Evolutionary conservation across 2,888 invertebrate species (phyloP), one percentile per base, ranked within the genome.

Genomic region (Glyphotaelius pellucidus): DNA sequence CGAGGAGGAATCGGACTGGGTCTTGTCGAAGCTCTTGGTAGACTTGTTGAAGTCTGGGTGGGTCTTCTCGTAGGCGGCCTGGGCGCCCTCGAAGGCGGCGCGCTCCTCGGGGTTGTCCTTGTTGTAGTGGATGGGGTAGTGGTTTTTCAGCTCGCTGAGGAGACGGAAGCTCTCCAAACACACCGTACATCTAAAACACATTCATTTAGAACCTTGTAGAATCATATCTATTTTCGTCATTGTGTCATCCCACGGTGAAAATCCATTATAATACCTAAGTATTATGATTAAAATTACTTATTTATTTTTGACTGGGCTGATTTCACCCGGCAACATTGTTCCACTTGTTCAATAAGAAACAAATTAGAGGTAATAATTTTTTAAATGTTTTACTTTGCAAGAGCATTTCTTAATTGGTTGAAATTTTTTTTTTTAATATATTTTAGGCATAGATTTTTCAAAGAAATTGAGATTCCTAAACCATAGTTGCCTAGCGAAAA

Each of bases 71-170:
- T 38, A 32, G 84, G 84, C 32, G 0, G 67, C 67, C 67, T 67
- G 67, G 9, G 84, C 14, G 38, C 32, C 38, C 15, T 87, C 87
- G n/a, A 52, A 47, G 15, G 87, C n/a, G 31, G 32, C 35, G 2
- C 12, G 35, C 88, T 67, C 88, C 32, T 35, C 52, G 79, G 89
- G 30, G n/a, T 42, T 80, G 80, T 87, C 90, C 67, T 88, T 91
- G 42, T 89, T 84, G 94, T 96, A 96, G 93, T 96, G 96, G 0
- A 95, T 93, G 0, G 96, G 96, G 80, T 96, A 96, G 93, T 96
- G 96, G 0, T 94, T 95, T 92, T 96, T 96, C 14, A 96, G 93
- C 89, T 96, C 96, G 9, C 95, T 95, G 90, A 95, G 94, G 0
- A 96, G 94, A 35, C 96, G 94, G 94, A 96, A 96, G 15, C 95